These are phyloP conservation scores for Entomyzon cyanotis DNA, from an alignment of 2,113 vertebrate genomes.

Conservation along the genomic window DNA sequence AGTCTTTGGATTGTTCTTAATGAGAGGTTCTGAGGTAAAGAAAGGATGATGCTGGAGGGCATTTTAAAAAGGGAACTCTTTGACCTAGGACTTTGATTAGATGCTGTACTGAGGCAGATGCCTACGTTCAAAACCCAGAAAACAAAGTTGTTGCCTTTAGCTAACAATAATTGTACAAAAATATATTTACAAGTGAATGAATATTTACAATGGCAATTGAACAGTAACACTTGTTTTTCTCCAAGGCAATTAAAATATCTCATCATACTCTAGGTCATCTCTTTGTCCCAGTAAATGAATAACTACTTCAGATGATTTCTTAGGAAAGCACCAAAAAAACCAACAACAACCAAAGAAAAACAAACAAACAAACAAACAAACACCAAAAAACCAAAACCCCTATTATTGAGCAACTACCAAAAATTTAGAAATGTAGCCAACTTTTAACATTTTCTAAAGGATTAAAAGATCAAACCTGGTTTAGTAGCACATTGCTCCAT, in stretches of 20 bases:
- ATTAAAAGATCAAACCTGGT: conserved; percentile 23
- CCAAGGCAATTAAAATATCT: conserved; percentile 35
- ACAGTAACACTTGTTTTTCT: background rate
- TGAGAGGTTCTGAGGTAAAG: background rate
- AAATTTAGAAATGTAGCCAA: background rate
- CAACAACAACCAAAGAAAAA: background rate
- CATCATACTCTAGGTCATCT: background rate
- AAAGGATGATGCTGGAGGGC: background rate
- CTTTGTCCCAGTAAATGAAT: background rate
- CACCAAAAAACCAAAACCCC: too few relatives aligned
- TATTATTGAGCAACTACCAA: conserved; percentile 5
- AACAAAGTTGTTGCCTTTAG: background rate
- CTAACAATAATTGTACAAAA: background rate
- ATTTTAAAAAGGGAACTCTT: conserved; percentile 4
- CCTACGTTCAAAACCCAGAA: background rate
- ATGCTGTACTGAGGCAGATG: background rate
- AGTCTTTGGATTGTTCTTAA: background rate
- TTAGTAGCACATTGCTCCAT: background rate
- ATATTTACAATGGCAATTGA: conserved; percentile 35
- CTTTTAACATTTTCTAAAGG: background rate
- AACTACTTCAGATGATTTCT: background rate
- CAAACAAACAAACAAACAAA: too few relatives aligned
- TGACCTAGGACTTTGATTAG: background rate
- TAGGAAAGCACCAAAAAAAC: background rate
- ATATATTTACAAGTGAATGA: background rate